Evolutionary conservation across 2,888 invertebrate species (phyloP).

Genomic region (Cephus runcator): DNA sequence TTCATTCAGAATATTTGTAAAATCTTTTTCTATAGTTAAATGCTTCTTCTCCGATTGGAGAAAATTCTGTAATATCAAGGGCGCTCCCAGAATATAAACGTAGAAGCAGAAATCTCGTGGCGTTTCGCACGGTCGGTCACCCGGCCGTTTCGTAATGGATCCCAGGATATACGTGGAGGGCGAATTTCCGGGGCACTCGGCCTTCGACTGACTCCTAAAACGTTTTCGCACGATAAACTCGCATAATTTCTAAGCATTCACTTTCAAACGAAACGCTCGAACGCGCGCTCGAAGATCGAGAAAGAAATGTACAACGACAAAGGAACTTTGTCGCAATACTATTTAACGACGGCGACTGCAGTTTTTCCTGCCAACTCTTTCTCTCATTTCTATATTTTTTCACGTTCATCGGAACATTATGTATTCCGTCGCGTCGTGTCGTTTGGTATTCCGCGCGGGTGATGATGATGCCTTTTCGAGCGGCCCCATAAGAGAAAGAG

Average conservation of each 20-base stretch:
- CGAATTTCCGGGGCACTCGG: slow-evolving; percentile 55
- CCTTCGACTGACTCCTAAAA: slow-evolving; percentile 33
- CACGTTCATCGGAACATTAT: slow-evolving; percentile 6
- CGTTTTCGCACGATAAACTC: slow-evolving; percentile 32
- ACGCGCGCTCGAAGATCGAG: too few species aligned
- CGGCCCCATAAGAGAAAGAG: slow-evolving; percentile 15
- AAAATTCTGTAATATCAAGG: too few species aligned
- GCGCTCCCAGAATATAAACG: not conserved
- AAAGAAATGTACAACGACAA: too few species aligned
- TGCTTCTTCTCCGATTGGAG: too few species aligned
- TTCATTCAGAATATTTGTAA: too few species aligned
- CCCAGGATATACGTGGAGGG: slow-evolving; percentile 59
- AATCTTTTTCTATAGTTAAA: too few species aligned
- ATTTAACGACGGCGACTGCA: too few species aligned
- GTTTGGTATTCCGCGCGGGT: slow-evolving; percentile 55
- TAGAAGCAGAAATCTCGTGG: slow-evolving; percentile 58
- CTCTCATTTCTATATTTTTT: not conserved
- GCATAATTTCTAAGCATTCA: slow-evolving; percentile 32
- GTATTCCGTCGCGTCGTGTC: slow-evolving; percentile 34
- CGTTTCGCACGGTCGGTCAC: slow-evolving; percentile 57
- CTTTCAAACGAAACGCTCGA: not conserved
- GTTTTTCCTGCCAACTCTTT: too few species aligned
- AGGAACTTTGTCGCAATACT: too few species aligned
- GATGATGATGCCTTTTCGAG: slow-evolving; percentile 57
- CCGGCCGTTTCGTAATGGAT: slow-evolving; percentile 61